Evolutionary conservation across 2,888 invertebrate species (phyloP), one percentile per base, ranked within the genome.

Genomic region (Spodoptera littoralis): DNA sequence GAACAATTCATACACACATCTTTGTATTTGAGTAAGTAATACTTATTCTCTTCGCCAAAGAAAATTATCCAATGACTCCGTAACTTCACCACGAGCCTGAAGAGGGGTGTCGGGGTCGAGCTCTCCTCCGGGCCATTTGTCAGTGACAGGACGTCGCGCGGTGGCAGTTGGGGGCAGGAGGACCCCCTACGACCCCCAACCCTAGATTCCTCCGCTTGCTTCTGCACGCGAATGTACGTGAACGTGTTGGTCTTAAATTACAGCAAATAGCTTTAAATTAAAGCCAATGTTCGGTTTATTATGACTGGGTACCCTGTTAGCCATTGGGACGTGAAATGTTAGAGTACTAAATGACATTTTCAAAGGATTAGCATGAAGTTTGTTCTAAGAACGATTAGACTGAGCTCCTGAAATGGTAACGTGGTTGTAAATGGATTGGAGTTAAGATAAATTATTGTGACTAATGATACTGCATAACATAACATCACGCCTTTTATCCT

Each of bases 51-150:
- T 30, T 4, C 36, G 24, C 22, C 11, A 5, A 49, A 65, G 62
- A 55, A 55, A 60, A 70, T 58, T 56, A 52, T 24, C 44, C 48
- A 63, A 51, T 13, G 43, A 24, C 80, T 73, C 59, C 76, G n/a
- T n/a, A 43, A 86, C 80, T 30, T 41, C 67, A 86, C 86, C 42
- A 72, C 80, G 82, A 83, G 82, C 76, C 82, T 86, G 78, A 82
- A 89, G 90, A 90, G 93, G 93, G 93, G 93, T 91, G 92, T 87
- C 80, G 87, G 90, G 92, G 92, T 92, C 91, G 91, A 88, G 88
- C 87, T 89, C 91, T 92, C 90, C 93, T 92, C 88, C 92, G 90
- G 90, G 92, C 93, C 93, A 94, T 94, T 94, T 94, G 94, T 94
- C 94, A 93, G 93, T 93, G 93, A 92, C 93, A 93, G 93, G 92